A percentile compares a stretch with the other conserved stretches of the same genome.
phyloP scores from a whole-genome alignment of 2,888 invertebrate species.

The Hofmannophila pseudospretella region DNA sequence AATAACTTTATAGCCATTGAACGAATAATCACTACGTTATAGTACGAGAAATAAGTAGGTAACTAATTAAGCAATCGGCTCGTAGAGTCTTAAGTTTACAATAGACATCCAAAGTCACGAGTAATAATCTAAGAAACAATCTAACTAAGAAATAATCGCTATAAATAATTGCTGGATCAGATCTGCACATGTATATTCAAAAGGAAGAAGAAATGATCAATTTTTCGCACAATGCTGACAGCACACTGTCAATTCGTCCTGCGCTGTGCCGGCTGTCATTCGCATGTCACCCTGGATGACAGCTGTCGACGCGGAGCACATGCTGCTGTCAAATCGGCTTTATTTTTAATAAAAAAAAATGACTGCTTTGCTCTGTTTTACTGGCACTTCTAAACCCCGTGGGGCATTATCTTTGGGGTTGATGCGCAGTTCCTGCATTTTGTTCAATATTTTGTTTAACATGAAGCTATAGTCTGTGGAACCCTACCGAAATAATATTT shows the following conservation, averaged over 20 bases:
- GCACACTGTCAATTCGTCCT: constrained; percentile 35
- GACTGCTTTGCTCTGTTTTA: not conserved
- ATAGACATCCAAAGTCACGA: too few species aligned
- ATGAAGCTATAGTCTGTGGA: too few species aligned
- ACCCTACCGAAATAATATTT: too few species aligned
- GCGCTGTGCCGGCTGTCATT: constrained; percentile 42
- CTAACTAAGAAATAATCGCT: too few species aligned
- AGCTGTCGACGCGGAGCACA: constrained; percentile 55
- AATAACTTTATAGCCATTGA: too few species aligned
- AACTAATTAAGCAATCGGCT: too few species aligned
- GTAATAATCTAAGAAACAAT: too few species aligned
- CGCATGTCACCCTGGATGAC: constrained; percentile 53
- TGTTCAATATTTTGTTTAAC: not conserved
- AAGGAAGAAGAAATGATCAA: not conserved
- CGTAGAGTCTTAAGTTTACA: too few species aligned
- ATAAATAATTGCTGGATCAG: too few species aligned
- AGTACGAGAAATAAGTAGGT: too few species aligned
- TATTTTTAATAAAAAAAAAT: constrained; percentile 42
- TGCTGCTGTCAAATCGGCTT: constrained; percentile 57
- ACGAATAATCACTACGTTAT: too few species aligned
- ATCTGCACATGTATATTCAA: too few species aligned
- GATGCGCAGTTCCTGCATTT: not conserved
- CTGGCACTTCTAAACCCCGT: not conserved
- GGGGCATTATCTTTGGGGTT: not conserved
- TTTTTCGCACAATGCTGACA: constrained; percentile 16